A percentile compares a stretch with the other conserved stretches of the same genome.
Evolutionary conservation across 2,113 vertebrate genomes (phyloP).

Genomic region (Dendrocopos noguchii): DNA sequence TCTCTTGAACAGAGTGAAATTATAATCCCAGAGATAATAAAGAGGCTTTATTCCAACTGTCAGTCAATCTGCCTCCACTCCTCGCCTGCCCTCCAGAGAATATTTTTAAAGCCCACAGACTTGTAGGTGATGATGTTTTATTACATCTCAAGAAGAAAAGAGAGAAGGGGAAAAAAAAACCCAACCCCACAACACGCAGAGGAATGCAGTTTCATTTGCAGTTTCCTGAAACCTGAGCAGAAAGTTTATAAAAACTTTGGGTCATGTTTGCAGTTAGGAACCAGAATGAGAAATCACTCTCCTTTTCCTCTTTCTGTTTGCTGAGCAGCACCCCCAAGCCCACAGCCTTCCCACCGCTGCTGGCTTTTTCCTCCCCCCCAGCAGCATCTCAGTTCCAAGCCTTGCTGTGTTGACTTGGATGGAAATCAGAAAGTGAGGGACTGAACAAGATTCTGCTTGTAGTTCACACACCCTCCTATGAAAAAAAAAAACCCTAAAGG

Average conservation of each 20-base stretch:
- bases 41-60: conserved; percentile 26
- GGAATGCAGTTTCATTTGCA: conserved; percentile 70
- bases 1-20: not conserved
- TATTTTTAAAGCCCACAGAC: conserved; percentile 15
- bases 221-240: conserved; percentile 71
- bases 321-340: conserved; percentile 43
- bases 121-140: conserved; percentile 66
- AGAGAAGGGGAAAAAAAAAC: not conserved
- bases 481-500: not conserved
- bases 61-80: conserved; percentile 59
- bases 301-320: conserved; percentile 65
- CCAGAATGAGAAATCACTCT: conserved; percentile 37
- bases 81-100: conserved; percentile 11
- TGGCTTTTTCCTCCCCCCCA: not conserved
- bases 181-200: not conserved
- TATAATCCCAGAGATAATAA: conserved; percentile 52
- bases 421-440: not conserved
- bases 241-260: conserved; percentile 65
- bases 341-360: conserved; percentile 1
- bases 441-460: conserved; percentile 64
- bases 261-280: conserved; percentile 64
- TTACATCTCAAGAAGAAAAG: conserved; percentile 29
- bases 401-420: not conserved
- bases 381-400: not conserved
- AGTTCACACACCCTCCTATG: conserved; percentile 3